Evolutionary conservation across 2,888 invertebrate genomes (phyloP).

Genomic region (Ligdia adustata): DNA sequence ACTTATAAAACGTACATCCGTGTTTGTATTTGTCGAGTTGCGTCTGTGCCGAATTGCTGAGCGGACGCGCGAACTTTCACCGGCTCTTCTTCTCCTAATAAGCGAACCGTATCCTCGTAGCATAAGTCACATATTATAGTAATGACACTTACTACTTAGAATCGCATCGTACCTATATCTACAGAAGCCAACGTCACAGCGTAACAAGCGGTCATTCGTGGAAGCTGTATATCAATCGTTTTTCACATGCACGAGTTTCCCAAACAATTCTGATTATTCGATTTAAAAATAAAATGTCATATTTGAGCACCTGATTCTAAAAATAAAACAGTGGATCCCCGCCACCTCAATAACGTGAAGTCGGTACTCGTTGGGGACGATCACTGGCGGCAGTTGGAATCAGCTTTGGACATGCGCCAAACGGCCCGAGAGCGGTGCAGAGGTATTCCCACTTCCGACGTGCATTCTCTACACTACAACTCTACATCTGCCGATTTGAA

Average conservation of each 20-base stretch:
- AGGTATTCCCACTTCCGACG: conserved; percentile 72
- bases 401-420: conserved; percentile 64
- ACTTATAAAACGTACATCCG: conserved; percentile 28
- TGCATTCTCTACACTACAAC: conserved; percentile 54
- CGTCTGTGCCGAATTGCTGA: conserved; percentile 36
- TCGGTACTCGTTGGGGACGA: conserved; percentile 43
- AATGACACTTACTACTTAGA: conserved; percentile 8
- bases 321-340: conserved; percentile 22
- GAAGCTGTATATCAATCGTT: background rate
- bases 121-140: too few species aligned
- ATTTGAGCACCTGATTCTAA: conserved; percentile 11
- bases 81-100: conserved; percentile 31
- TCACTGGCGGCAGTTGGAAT: conserved; percentile 42
- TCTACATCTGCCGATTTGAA: conserved; percentile 32
- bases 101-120: conserved; percentile 26
- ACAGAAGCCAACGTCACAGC: background rate
- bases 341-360: conserved; percentile 48
- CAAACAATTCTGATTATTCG: conserved; percentile 7
- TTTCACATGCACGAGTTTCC: background rate
- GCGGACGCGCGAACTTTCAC: conserved; percentile 35
- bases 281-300: conserved; percentile 10
- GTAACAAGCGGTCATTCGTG: background rate
- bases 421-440: conserved; percentile 41
- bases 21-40: conserved; percentile 33
- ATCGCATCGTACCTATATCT: conserved; percentile 1